Conservation (phyloP, 2,113 vertebrate species). For the Physeter macrocephalus region DNA sequence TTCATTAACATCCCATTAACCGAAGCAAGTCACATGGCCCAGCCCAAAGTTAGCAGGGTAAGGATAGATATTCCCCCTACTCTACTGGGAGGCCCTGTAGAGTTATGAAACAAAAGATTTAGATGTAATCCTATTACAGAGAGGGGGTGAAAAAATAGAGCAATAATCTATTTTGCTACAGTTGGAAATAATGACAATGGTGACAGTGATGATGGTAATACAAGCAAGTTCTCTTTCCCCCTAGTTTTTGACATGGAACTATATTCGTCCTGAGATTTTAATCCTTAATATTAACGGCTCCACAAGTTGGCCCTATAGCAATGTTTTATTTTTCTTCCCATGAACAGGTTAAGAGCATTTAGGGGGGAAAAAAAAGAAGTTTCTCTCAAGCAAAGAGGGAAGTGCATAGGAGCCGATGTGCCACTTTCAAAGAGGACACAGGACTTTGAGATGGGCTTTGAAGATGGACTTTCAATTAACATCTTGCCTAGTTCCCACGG, state of each 20-base stretch:
- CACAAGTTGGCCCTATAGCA: not conserved
- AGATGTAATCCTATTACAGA: not conserved
- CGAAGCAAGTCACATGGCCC: not conserved
- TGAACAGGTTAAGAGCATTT: not conserved
- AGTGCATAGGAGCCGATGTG: not conserved
- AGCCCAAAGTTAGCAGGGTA: not conserved
- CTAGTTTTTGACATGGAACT: not conserved
- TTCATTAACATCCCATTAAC: not conserved
- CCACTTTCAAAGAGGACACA: not conserved
- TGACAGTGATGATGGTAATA: not conserved
- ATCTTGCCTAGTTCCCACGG: fast-evolving
- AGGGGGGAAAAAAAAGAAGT: fast-evolving
- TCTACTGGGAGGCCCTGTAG: not conserved
- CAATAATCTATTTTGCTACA: not conserved
- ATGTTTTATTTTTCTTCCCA: not conserved
- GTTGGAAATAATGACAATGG: not conserved
- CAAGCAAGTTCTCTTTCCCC: not conserved
- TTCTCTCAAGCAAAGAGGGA: not conserved
- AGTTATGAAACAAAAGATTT: not conserved
- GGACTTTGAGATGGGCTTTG: not conserved
- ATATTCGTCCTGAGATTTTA: not conserved
- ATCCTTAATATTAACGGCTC: not conserved
- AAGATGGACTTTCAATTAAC: too few species aligned
- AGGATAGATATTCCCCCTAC: too few species aligned
- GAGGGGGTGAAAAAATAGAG: not conserved